A percentile compares a stretch with the other conserved stretches of the same genome.
These are phyloP conservation scores for Eledona agricola DNA, from an alignment of 2,888 invertebrate species.

Conservation along the genomic window DNA sequence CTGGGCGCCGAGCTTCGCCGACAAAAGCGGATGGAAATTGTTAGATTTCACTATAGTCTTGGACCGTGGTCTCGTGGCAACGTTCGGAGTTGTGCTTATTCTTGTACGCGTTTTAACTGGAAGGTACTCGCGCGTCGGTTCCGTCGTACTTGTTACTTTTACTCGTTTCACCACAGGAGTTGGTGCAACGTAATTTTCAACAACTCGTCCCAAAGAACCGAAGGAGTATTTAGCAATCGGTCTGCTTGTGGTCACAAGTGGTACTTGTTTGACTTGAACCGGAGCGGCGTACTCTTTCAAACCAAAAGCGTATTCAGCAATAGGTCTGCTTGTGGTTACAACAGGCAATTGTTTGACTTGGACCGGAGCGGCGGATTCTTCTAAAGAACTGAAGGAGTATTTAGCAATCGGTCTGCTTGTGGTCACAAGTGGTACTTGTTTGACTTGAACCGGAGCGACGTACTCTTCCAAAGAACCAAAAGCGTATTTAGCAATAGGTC, in stretches of 20 bases:
- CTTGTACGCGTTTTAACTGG: slow-evolving; percentile 33
- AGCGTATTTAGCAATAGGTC: slow-evolving; percentile 47
- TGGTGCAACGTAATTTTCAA: slow-evolving; percentile 27
- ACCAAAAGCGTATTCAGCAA: slow-evolving; percentile 48
- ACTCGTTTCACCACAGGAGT: slow-evolving; percentile 10
- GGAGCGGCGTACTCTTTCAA: slow-evolving; percentile 39
- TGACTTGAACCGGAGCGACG: slow-evolving; percentile 12
- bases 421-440: slow-evolving; percentile 18
- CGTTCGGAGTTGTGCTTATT: slow-evolving; percentile 39
- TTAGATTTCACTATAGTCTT: slow-evolving; percentile 74
- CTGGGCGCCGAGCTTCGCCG: slow-evolving; percentile 76
- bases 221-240: slow-evolving; percentile 50
- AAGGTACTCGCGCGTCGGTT: slow-evolving; percentile 39
- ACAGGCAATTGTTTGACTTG: too few species aligned
- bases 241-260: slow-evolving; percentile 41
- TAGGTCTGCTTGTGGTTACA: slow-evolving; percentile 45
- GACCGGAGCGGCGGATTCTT: slow-evolving; percentile 26
- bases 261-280: slow-evolving; percentile 6
- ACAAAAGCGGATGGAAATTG: slow-evolving; percentile 75
- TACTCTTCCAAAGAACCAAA: slow-evolving; percentile 49
- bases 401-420: slow-evolving; percentile 48
- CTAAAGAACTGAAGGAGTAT: slow-evolving; percentile 51
- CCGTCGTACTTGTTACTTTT: slow-evolving; percentile 14
- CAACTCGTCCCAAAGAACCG: slow-evolving; percentile 38
- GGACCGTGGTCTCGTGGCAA: too few species aligned